phyloP scores from a whole-genome alignment of 2,888 invertebrate genomes.

The Lacanobia oleracea region DNA sequence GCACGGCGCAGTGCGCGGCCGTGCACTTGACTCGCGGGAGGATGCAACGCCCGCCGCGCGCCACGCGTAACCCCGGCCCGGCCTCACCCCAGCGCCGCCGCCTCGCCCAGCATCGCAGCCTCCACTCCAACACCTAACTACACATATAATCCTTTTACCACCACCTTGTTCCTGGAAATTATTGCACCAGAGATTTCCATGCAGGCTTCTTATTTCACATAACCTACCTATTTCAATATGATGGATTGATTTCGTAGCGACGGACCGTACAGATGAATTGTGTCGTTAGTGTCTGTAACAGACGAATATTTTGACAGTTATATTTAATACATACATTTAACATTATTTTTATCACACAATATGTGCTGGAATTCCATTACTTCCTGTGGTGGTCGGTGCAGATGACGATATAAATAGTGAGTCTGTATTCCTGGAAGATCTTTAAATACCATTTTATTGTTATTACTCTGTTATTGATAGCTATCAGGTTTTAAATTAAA shows the following conservation, averaged over 20 bases:
- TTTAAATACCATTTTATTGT: neutral
- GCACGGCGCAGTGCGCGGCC: conserved; percentile 83
- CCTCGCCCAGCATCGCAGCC: conserved; percentile 63
- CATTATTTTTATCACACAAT: conserved; percentile 9
- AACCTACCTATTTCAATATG: conserved; percentile 11
- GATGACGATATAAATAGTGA: conserved; percentile 9
- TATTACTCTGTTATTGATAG: neutral
- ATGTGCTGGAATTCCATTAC: conserved; percentile 27
- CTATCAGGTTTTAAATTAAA: conserved; percentile 6
- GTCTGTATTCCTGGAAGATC: conserved; percentile 23
- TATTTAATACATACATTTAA: neutral
- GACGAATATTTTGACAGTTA: neutral
- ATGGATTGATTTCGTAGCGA: conserved; percentile 23
- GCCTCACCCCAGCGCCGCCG: conserved; percentile 59
- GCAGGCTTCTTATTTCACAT: conserved; percentile 23
- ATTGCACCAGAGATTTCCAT: conserved; percentile 57
- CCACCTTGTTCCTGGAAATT: conserved; percentile 70
- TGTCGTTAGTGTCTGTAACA: neutral
- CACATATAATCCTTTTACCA: conserved; percentile 68
- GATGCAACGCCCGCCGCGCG: conserved; percentile 85
- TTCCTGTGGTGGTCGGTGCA: conserved; percentile 30
- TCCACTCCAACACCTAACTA: conserved; percentile 60
- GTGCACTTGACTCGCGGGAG: conserved; percentile 86
- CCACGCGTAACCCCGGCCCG: conserved; percentile 75
- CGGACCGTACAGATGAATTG: neutral